Base-by-base conservation (phyloP, 2,888 invertebrate genomes). In the Alsophila aescularia region DNA sequence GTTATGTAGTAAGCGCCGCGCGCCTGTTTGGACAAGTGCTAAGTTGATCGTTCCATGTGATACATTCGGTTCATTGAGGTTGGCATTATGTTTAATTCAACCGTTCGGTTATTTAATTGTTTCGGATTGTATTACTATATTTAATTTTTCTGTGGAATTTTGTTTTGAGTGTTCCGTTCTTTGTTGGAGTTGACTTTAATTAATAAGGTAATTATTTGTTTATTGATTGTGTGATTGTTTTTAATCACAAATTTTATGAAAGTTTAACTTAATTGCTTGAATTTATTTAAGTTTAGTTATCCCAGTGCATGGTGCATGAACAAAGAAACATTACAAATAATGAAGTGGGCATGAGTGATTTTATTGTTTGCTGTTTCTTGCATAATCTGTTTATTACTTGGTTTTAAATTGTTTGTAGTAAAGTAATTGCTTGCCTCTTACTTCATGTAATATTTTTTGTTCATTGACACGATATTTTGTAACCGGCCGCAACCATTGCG, bases 21-120 rank as follows among this genome's bases (percentile, higher is more conserved):
- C 64, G 78, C 72, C 83, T 85, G 83, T 87, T 90, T 88, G 83
- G 83, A 90, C 89, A 90, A 90, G 89, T 90, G 90, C 85, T 87
- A 89, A 90, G 86, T 90, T 89, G 88, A 88, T 89, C 88, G 89
- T 87, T 88, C 85, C 80, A 85, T 88, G 87, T 87, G 89, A 87
- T 88, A 88, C 82, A 81, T 87, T 87, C 81, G 81, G 79, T 85
- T 83, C 79, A 84, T 84, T 79, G 81, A 76, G 73, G 79, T 81
- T 85, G 81, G 79, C 84, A 87, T 87, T 87, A 88, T 90, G 90
- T 88, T 87, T 84, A 83, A 83, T 87, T 85, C 85, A 81, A 87
- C 79, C 81, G 83, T 84, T 83, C 79, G 80, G 81, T 85, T 83
- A 83, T 83, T 81, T 76, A 85, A 85, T 81, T 83, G 79, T 83